Evolutionary conservation across 92 coral and sea anemone genomes (phyloP).

Genomic region (Porites evermanni): DNA sequence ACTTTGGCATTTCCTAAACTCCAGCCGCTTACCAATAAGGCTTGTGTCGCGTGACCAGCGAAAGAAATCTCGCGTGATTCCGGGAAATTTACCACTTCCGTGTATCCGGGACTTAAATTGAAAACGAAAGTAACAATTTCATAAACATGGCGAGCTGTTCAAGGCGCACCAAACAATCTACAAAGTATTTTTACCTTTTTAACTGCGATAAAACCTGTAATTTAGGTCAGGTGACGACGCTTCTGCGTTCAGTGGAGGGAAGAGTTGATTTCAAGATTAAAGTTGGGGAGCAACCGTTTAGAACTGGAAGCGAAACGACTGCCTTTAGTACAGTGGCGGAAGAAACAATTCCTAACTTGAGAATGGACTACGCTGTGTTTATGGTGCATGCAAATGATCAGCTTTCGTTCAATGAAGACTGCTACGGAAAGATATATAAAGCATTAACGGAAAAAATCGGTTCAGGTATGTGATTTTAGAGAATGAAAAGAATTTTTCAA

Average conservation of each 20-base stretch:
- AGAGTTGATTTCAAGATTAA: slow-evolving; percentile 17
- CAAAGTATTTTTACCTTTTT: slow-evolving; percentile 38
- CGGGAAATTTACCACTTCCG: background rate
- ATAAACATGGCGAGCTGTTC: slow-evolving; percentile 18
- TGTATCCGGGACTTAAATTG: slow-evolving; percentile 1
- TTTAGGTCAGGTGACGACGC: slow-evolving; percentile 50
- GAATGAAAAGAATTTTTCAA: no score
- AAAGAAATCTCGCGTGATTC: background rate
- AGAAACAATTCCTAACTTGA: background rate
- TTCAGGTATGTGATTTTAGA: background rate
- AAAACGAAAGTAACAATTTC: background rate
- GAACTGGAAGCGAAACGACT: background rate
- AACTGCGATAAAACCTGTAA: slow-evolving; percentile 72
- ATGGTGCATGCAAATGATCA: slow-evolving; percentile 64
- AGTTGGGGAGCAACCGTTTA: slow-evolving; percentile 6
- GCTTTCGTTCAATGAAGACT: slow-evolving; percentile 16
- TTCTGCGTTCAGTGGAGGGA: slow-evolving; percentile 47
- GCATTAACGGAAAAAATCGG: slow-evolving; percentile 25
- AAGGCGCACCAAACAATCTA: background rate
- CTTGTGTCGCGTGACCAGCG: background rate
- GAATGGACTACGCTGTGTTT: slow-evolving; percentile 51
- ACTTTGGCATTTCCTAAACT: background rate
- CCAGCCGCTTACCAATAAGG: background rate
- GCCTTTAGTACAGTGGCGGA: background rate
- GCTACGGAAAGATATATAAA: slow-evolving; percentile 44